Percentiles rank a stretch among this genome's conserved stretches.
These are phyloP conservation scores for Criorhina ranunculi DNA, from an alignment of 2,888 invertebrate genomes.

Conservation along the genomic window DNA sequence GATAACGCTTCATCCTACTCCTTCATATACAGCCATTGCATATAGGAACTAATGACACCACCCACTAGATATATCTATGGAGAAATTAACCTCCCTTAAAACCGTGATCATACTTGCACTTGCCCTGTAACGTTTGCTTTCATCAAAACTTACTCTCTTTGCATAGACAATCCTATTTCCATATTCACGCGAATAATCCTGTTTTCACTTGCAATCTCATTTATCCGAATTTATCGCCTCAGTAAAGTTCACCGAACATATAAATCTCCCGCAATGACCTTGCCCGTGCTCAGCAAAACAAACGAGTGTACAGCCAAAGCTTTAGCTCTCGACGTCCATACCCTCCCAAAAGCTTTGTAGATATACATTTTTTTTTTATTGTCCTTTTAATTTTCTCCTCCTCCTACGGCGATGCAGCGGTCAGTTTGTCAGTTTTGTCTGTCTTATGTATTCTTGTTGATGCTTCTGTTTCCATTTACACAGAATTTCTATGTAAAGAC, in stretches of 20 bases:
- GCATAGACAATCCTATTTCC: not conserved
- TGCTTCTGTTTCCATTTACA: slow-evolving; percentile 18
- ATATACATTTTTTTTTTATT: not conserved
- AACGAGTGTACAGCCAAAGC: slow-evolving; percentile 45
- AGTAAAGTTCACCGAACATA: slow-evolving; percentile 63
- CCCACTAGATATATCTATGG: too few species aligned
- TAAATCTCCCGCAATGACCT: slow-evolving; percentile 71
- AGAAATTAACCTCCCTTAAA: too few species aligned
- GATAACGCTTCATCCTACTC: too few species aligned
- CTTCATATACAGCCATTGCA: too few species aligned
- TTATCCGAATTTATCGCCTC: slow-evolving; percentile 47
- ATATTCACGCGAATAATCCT: not conserved
- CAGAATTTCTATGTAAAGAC: not conserved
- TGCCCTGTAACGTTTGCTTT: too few species aligned
- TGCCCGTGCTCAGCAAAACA: slow-evolving; percentile 29
- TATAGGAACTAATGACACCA: too few species aligned
- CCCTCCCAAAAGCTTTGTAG: slow-evolving; percentile 39
- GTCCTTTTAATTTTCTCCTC: not conserved
- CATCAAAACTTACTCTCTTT: not conserved
- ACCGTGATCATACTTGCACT: too few species aligned
- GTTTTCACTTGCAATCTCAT: slow-evolving; percentile 25
- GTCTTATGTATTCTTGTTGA: slow-evolving; percentile 10
- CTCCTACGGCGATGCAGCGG: not conserved
- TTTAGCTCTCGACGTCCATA: not conserved
- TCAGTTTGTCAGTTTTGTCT: slow-evolving; percentile 3